Conservation (phyloP, 2,797 vertebrate species). For the Diplodus sargus region DNA sequence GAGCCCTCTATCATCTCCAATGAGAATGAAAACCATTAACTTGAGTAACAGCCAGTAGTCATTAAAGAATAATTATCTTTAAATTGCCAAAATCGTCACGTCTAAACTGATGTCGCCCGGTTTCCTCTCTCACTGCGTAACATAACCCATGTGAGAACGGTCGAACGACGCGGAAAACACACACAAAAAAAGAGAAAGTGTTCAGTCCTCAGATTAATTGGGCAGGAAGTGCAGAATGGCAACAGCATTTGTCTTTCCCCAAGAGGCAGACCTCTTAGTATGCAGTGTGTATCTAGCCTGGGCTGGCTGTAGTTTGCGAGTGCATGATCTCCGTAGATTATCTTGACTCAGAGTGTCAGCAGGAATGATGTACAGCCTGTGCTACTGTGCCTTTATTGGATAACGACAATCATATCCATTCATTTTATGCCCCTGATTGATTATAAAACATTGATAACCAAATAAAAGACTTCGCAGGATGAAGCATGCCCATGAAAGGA, state of each 20-base stretch:
- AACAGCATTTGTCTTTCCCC: slow-evolving; percentile 65
- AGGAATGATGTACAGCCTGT: slow-evolving; percentile 67
- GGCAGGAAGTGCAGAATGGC: slow-evolving; percentile 62
- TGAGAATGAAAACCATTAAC: slow-evolving; percentile 3
- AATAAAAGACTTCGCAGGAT: slow-evolving; percentile 77
- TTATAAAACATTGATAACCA: slow-evolving; percentile 80
- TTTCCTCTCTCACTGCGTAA: slow-evolving; percentile 9
- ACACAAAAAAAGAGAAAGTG: slow-evolving; percentile 20
- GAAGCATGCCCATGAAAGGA: slow-evolving; percentile 69
- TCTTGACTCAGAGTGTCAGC: slow-evolving; percentile 62
- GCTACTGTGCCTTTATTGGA: slow-evolving; percentile 59
- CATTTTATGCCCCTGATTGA: slow-evolving; percentile 76
- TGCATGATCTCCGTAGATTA: slow-evolving; percentile 70
- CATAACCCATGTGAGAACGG: slow-evolving; percentile 20
- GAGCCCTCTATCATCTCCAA: background rate
- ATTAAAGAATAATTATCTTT: background rate
- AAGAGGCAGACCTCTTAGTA: slow-evolving; percentile 61
- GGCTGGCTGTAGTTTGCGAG: slow-evolving; percentile 55
- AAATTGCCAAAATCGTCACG: slow-evolving; percentile 18
- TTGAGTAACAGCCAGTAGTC: background rate
- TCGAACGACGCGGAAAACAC: slow-evolving; percentile 21
- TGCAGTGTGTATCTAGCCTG: slow-evolving; percentile 53
- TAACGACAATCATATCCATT: slow-evolving; percentile 75
- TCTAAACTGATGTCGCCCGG: slow-evolving; percentile 3
- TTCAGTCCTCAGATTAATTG: slow-evolving; percentile 63